phyloP scores from a whole-genome alignment of 2,888 invertebrate species.

The Automeris io region DNA sequence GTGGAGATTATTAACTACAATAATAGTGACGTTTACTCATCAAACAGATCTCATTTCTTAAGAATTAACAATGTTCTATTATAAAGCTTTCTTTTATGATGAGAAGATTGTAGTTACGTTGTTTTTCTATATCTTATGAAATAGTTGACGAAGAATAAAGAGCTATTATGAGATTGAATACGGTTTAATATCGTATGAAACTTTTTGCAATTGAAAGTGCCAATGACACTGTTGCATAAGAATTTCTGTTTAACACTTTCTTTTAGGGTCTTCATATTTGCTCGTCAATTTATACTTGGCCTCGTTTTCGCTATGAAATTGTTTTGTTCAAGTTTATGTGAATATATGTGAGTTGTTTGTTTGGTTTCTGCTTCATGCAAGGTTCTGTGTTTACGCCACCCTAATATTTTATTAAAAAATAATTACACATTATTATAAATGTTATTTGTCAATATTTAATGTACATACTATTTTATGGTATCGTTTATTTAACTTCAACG shows the following conservation, averaged over 20 bases:
- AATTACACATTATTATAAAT: too few relatives aligned
- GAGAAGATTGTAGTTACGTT: too few relatives aligned
- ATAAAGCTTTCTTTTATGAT: not conserved
- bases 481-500: too few relatives aligned
- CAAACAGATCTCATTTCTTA: not conserved
- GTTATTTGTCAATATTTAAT: too few relatives aligned
- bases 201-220: not conserved
- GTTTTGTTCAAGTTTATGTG: not conserved
- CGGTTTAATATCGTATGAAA: not conserved
- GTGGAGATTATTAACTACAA: too few relatives aligned
- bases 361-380: too few relatives aligned
- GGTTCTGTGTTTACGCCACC: not conserved
- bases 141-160: not conserved
- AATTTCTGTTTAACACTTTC: constrained; percentile 1
- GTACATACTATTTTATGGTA: too few relatives aligned
- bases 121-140: not conserved
- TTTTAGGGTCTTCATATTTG: not conserved
- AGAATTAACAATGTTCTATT: not conserved
- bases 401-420: not conserved
- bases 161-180: not conserved
- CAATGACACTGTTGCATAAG: constrained; percentile 2
- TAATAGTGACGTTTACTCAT: not conserved
- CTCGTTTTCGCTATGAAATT: not conserved
- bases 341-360: too few relatives aligned
- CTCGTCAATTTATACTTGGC: not conserved